Evolutionary conservation across 2,797 vertebrate genomes (phyloP).

Genomic region (Sternotherus odoratus): DNA sequence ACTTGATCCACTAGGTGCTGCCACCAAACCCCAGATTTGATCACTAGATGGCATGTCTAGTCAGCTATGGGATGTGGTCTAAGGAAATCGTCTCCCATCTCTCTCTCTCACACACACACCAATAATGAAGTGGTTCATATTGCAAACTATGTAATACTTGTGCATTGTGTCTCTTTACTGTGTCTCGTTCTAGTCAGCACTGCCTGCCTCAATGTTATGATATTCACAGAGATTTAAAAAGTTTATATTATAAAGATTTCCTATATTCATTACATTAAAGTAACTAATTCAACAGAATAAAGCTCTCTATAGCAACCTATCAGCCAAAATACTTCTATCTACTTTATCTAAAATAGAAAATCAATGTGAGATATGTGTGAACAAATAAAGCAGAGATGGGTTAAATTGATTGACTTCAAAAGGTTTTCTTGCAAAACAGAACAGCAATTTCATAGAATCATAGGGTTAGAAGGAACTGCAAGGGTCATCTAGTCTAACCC

Average conservation of each 20-base stretch:
- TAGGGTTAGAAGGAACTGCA: not conserved
- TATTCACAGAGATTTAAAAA: not conserved
- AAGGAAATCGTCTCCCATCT: not conserved
- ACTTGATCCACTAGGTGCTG: not conserved
- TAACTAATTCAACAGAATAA: not conserved
- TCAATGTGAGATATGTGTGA: not conserved
- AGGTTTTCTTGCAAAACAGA: slow-evolving; percentile 37
- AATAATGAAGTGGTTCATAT: not conserved
- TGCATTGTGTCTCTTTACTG: not conserved
- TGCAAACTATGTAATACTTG: not conserved
- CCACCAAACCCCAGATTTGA: not conserved
- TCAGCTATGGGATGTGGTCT: not conserved
- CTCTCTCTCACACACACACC: not conserved
- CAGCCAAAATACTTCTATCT: not conserved
- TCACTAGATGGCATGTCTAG: not conserved
- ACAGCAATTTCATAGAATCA: not conserved
- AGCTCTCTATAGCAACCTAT: not conserved
- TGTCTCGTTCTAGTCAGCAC: not conserved
- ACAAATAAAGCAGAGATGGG: not conserved
- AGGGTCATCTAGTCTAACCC: not conserved
- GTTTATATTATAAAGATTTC: slow-evolving; percentile 18
- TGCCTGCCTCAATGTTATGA: not conserved
- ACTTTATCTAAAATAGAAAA: slow-evolving; percentile 28
- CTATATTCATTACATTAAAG: not conserved
- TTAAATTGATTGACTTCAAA: slow-evolving; percentile 21